Conservation (phyloP, 2,888 invertebrate genomes). For the Dicyrtomina minuta region DNA sequence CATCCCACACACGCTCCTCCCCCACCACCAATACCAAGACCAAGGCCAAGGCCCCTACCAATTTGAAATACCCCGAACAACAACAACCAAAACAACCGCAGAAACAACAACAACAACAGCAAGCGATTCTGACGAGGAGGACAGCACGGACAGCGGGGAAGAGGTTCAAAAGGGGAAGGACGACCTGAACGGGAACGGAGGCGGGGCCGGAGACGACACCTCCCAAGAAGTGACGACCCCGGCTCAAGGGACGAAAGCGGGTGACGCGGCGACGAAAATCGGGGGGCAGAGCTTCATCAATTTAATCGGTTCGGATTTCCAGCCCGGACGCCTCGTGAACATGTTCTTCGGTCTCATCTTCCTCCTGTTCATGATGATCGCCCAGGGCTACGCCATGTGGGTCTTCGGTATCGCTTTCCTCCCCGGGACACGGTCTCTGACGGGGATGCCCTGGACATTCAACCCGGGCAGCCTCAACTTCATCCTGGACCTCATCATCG, state of each 20-base stretch:
- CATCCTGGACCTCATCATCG: slow-evolving; percentile 30
- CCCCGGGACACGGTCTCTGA: slow-evolving; percentile 48
- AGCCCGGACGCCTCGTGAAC: slow-evolving; percentile 52
- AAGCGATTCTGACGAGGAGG: too few relatives aligned
- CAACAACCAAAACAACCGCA: too few relatives aligned
- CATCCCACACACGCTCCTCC: too few relatives aligned
- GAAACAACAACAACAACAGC: too few relatives aligned
- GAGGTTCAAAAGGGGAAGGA: too few relatives aligned
- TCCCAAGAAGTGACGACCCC: too few relatives aligned
- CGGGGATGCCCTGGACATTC: slow-evolving; percentile 36
- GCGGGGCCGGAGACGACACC: too few relatives aligned
- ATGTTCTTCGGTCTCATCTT: slow-evolving; percentile 51
- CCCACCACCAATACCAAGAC: too few relatives aligned
- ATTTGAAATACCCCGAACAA: too few relatives aligned
- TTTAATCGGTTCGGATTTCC: slow-evolving; percentile 51
- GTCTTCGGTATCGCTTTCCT: slow-evolving; percentile 52
- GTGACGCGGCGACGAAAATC: slow-evolving; percentile 21
- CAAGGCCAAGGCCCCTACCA: too few relatives aligned
- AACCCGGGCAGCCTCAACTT: slow-evolving; percentile 21
- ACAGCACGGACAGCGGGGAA: too few relatives aligned
- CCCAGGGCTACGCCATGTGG: slow-evolving; percentile 52
- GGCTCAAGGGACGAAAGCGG: not conserved
- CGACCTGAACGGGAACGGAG: too few relatives aligned
- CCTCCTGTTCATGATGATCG: slow-evolving; percentile 50
- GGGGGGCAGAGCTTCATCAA: slow-evolving; percentile 43